Evolutionary conservation across 1,140 invertebrate genomes (phyloP).

Genomic region (Drosophila yakuba): DNA sequence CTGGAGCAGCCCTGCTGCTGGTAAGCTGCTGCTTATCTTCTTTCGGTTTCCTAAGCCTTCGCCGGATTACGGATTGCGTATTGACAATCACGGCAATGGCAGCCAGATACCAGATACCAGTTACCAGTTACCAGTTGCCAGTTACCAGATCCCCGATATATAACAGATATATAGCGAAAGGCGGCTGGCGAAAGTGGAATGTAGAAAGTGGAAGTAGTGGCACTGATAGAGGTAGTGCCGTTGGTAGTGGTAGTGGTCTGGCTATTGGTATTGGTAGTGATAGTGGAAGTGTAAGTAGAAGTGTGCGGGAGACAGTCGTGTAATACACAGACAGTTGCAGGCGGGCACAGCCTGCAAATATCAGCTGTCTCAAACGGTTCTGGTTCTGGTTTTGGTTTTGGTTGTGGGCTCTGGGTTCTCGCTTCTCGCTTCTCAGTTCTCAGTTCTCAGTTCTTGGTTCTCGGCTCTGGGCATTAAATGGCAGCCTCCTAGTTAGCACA

Average conservation of each 20-base stretch:
- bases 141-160: not conserved
- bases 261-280: too few species aligned
- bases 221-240: too few species aligned
- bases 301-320: conserved; percentile 4
- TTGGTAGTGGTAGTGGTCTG: too few species aligned
- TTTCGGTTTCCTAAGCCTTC: conserved; percentile 44
- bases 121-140: conserved; percentile 3
- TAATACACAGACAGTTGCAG: conserved; percentile 27
- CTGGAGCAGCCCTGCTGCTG: conserved; percentile 23
- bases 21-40: conserved; percentile 42
- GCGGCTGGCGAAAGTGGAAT: not conserved
- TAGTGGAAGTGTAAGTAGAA: not conserved
- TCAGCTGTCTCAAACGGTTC: conserved; percentile 34
- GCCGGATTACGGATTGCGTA: conserved; percentile 48
- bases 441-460: not conserved
- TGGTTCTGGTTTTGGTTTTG: conserved; percentile 4
- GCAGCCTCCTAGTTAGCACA: conserved; percentile 41
- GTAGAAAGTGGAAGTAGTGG: not conserved
- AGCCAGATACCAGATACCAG: conserved; percentile 11
- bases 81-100: conserved; percentile 40
- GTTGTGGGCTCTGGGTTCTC: not conserved
- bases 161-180: not conserved
- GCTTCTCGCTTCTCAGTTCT: not conserved
- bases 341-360: conserved; percentile 26
- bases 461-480: conserved; percentile 18